Evolutionary conservation across 2,888 invertebrate species (phyloP).

Genomic region (Macropis europaea): DNA sequence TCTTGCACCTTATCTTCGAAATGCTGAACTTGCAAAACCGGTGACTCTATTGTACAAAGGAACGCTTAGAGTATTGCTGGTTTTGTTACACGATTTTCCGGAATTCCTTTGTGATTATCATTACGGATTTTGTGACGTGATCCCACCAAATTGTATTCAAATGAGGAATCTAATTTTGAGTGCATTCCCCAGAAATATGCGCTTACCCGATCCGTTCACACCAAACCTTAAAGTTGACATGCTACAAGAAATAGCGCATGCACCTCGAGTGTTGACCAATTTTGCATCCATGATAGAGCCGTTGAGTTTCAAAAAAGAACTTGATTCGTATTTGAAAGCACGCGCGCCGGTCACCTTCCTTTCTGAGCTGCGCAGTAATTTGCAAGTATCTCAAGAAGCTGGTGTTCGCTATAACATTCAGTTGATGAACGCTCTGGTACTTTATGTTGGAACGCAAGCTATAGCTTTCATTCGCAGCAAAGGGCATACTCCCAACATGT

Average conservation of each 20-base stretch:
- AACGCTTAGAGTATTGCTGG: constrained; percentile 95
- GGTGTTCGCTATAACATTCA: constrained; percentile 97
- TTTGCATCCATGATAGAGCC: constrained; percentile 93
- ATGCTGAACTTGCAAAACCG: constrained; percentile 97
- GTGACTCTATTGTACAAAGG: constrained; percentile 97
- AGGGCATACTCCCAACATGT: constrained; percentile 95
- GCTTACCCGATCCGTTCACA: constrained; percentile 98
- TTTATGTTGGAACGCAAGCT: constrained; percentile 98
- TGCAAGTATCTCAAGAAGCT: constrained; percentile 91
- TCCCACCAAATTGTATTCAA: constrained; percentile 99
- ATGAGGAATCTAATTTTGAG: constrained; percentile 99
- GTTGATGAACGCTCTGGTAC: constrained; percentile 97
- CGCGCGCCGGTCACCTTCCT: constrained; percentile 97
- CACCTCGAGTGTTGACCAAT: constrained; percentile 94
- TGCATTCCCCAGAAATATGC: constrained; percentile 98
- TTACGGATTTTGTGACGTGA: constrained; percentile 99
- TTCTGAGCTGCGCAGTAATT: constrained; percentile 93
- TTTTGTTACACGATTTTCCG: constrained; percentile 98
- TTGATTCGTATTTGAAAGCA: constrained; percentile 97
- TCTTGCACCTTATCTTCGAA: constrained; percentile 97
- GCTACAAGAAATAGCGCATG: constrained; percentile 92
- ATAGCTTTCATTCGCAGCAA: constrained; percentile 95
- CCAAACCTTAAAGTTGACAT: constrained; percentile 97
- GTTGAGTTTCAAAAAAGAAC: constrained; percentile 94
- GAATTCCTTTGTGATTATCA: constrained; percentile 99